Evolutionary conservation across 1,140 invertebrate species (phyloP), one percentile per base, ranked within the genome.

Genomic region (Triops longicaudatus): DNA sequence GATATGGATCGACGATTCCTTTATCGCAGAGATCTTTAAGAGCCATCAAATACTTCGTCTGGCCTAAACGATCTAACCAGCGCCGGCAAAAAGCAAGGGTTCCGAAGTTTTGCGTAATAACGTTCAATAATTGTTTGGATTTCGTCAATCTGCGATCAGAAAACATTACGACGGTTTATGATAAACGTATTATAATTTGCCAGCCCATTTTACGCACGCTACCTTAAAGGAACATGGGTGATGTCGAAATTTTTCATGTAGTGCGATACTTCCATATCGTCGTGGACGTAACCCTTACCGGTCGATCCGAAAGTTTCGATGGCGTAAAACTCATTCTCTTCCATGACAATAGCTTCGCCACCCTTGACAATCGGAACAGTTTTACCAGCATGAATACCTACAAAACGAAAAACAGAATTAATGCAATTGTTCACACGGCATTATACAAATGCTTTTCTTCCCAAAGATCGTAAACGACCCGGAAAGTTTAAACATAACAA

Each of bases 291-390:
- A 14, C 98, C 98, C 79, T 92, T 91, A 4, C 98, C 98, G 14
- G 98, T 99, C 3, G 96, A 98, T 9, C 98, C 98, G 84, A 99
- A 99, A 0, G 98, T 99, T 86, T 99, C 98, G 79, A 99, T 99
- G 0, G 98, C 98, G 86, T 99, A 99, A 83, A 99, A 96, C 85
- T 99, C 97, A 84, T 97, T 95, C 85, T 99, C 97, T 86, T 99
- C 98, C 98, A 99, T 99, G 76, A 92, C 89, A 7, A 93, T 97
- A 1, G 93, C 92, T 84, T 99, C 98, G 0, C 98, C 98, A 26
- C 98, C 98, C 85, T 98, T 99, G 0, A 99, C 98, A 82, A 99
- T 99, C 5, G 98, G 98, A 9, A 99, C 98, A 11, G 98, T 99
- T 87, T 99, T 99, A 1, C 98, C 98, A 75, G 96, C 96, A 86